Conservation (phyloP, 1,140 invertebrate species). For the Alviniconcha marisindica region DNA sequence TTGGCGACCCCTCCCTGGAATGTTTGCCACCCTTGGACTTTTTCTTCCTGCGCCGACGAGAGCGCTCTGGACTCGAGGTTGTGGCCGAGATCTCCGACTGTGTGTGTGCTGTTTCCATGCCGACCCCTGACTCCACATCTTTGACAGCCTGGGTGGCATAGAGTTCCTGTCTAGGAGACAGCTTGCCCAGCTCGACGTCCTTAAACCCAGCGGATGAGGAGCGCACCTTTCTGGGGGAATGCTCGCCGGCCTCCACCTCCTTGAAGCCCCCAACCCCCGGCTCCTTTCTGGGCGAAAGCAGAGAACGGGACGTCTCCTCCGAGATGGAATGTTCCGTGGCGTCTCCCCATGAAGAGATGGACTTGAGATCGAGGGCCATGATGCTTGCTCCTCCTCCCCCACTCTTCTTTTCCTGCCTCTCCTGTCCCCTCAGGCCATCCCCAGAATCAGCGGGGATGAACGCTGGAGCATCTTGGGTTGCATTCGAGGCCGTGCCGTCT, state of each 20-base stretch:
- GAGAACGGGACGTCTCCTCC: constrained; percentile 8
- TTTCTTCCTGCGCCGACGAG: not conserved
- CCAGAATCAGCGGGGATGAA: not conserved
- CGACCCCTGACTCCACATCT: not conserved
- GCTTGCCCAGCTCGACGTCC: not conserved
- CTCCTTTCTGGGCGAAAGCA: constrained; percentile 1
- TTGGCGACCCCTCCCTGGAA: not conserved
- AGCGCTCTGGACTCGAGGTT: not conserved
- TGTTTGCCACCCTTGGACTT: not conserved
- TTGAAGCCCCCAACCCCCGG: not conserved
- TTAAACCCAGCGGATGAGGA: no score
- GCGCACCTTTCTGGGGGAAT: not conserved
- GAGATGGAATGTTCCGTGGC: not conserved
- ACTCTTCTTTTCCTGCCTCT: not conserved
- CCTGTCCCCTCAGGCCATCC: not conserved
- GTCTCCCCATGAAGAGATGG: constrained; percentile 1
- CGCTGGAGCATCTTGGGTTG: not conserved
- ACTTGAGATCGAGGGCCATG: constrained; percentile 7
- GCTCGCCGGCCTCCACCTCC: not conserved
- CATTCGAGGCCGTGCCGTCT: not conserved
- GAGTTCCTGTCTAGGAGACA: not conserved
- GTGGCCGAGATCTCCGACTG: not conserved
- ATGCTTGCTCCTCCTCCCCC: not conserved
- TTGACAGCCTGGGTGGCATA: not conserved
- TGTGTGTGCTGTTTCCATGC: not conserved